Evolutionary conservation across 2,888 invertebrate genomes (phyloP), one percentile per base, ranked within the genome.

Genomic region (Melanostoma mellinum): DNA sequence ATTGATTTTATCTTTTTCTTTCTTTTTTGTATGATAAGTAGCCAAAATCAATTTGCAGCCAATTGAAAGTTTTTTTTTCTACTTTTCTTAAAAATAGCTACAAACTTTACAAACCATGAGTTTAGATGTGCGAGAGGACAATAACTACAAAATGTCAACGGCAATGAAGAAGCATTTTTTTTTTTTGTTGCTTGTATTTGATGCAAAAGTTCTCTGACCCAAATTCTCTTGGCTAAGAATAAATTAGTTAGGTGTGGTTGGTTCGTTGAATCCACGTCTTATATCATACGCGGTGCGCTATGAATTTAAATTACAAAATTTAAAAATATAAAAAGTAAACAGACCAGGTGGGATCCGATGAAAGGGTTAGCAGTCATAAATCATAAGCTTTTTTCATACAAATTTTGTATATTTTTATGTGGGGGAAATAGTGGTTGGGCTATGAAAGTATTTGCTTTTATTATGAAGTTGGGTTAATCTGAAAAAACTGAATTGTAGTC

Each of bases 161-260:
- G 8, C 42, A 65, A 42, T 33, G 32, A n/a, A 60, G 61, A 69
- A 32, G 63, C n/a, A 55, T 44, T 58, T 75, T 71, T 44, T 58
- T 75, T 71, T n/a, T 80, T 61, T 77, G 55, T 81, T 20, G 20
- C 20, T 20, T 20, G 20, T 53, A 58, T 61, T 44, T 35, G 68
- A 82, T 73, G 82, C 78, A 69, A 78, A 82, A 73, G 78, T 78
- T 69, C 53, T 82, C 78, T 82, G 82, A 82, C 82, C 82, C 73
- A 82, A 77, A 82, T 82, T 82, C 82, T 20, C 20, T 69, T 58
- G 69, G 82, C 82, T 82, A 82, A 82, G 82, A 82, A 82, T 82
- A 82, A 82, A 82, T 82, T 69, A 78, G 68, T 73, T 63, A 33
- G 48, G 67, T 53, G 60, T 71, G 60, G 44, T 42, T 40, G 32